Evolutionary conservation across 2,113 vertebrate genomes (phyloP).

Genomic region (Forbesichthys papilliferus): DNA sequence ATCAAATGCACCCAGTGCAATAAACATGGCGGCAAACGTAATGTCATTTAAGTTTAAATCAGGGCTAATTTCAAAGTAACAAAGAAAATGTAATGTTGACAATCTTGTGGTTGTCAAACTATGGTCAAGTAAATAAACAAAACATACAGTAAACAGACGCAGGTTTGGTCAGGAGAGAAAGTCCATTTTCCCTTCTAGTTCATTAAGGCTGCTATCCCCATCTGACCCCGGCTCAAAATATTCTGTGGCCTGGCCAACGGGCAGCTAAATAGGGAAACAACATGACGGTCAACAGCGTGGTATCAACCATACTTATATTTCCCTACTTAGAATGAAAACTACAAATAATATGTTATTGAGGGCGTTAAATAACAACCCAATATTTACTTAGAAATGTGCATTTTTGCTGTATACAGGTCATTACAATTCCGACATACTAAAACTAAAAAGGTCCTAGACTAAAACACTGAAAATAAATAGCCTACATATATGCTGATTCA

Average conservation of each 20-base stretch:
- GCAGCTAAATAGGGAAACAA: slow-evolving; percentile 59
- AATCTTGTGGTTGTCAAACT: slow-evolving; percentile 1
- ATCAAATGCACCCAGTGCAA: slow-evolving; percentile 43
- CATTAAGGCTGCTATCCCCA: slow-evolving; percentile 38
- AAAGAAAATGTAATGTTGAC: not conserved
- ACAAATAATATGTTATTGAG: slow-evolving; percentile 15
- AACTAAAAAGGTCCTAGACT: too few species aligned
- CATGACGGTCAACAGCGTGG: slow-evolving; percentile 37
- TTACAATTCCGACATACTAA: too few species aligned
- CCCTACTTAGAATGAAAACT: slow-evolving; percentile 19
- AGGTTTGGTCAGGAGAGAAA: not conserved
- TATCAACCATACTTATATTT: slow-evolving; percentile 15
- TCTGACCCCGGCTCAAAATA: slow-evolving; percentile 62
- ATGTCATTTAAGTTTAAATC: not conserved
- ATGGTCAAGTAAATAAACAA: not conserved
- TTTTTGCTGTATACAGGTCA: too few species aligned
- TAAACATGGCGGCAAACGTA: slow-evolving; percentile 6
- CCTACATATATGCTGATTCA: too few species aligned
- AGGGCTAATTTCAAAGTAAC: slow-evolving; percentile 5
- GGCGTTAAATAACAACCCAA: not conserved
- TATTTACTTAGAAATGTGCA: too few species aligned
- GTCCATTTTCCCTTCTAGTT: slow-evolving; percentile 51
- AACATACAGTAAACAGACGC: slow-evolving; percentile 39
- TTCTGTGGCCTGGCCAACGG: slow-evolving; percentile 35
- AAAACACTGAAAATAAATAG: not conserved